Percentiles rank a stretch among this genome's conserved stretches.
phyloP scores from a whole-genome alignment of 2,888 invertebrate species.

The Heliconius charithonia region DNA sequence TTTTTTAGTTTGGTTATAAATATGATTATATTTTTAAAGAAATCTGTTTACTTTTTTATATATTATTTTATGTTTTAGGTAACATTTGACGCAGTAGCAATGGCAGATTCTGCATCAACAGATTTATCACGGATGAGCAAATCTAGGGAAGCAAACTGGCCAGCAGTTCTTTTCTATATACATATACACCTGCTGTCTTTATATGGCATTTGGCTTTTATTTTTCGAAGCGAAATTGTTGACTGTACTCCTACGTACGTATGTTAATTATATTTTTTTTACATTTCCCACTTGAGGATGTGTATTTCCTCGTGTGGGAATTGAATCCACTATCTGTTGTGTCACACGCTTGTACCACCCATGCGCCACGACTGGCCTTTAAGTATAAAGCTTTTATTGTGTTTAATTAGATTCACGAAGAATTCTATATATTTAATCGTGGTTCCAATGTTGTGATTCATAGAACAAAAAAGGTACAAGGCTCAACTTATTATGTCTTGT shows the following conservation, averaged over 20 bases:
- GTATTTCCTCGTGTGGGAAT: too few species aligned
- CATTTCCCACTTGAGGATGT: neutral
- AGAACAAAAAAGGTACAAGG: too few species aligned
- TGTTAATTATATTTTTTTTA: neutral
- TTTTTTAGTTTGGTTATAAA: too few species aligned
- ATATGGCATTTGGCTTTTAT: constrained; percentile 85
- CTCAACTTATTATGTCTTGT: too few species aligned
- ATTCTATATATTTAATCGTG: too few species aligned
- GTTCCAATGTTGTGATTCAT: too few species aligned
- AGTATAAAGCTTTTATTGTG: too few species aligned
- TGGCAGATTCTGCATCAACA: constrained; percentile 37
- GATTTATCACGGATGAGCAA: constrained; percentile 54
- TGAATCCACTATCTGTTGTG: too few species aligned
- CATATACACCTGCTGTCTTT: constrained; percentile 88
- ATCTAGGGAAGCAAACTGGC: constrained; percentile 88
- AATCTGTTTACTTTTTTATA: neutral
- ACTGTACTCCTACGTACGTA: constrained; percentile 87
- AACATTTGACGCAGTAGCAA: constrained; percentile 14
- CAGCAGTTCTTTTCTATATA: constrained; percentile 88
- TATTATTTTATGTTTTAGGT: constrained; percentile 11
- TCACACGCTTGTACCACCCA: too few species aligned
- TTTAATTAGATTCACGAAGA: too few species aligned
- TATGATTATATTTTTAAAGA: neutral
- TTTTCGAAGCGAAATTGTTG: constrained; percentile 84
- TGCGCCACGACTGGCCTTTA: too few species aligned